Evolutionary conservation across 2,888 invertebrate species (phyloP), one percentile per base, ranked within the genome.

Genomic region (Xylota sylvarum): DNA sequence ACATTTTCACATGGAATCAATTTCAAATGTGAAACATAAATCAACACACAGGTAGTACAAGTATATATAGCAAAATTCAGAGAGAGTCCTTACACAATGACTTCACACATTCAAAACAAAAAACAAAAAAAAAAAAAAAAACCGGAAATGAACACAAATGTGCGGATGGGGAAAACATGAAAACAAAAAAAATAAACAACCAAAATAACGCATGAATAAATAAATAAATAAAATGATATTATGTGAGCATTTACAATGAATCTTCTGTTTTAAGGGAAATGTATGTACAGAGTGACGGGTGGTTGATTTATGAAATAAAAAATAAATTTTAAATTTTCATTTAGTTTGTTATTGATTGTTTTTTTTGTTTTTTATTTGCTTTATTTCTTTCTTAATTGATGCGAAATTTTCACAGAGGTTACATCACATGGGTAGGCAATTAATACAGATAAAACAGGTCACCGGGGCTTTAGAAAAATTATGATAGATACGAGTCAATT

Each of bases 1-100:
- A 46, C 23, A 40, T 60, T 76, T 64, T 73, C 50, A 32, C 58
- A 60, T 80, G 50, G 65, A 73, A 73, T 64, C 67, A 62, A 80
- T 46, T 80, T 67, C 84, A 70, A 56, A 85, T 73, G 60, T 60
- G 65, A 73, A 55, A 73, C 78, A 83, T 46, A 72, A 82, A 82
- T 72, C 77, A 84, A 80, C 65, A 81, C 65, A 76, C 80, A 74
- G 76, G 69, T 80, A 69, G n/a, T 55, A 60, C 46, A 3, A 32
- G 32, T 7, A 5, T 35, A 35, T 10, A 37, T 10, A 37, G 10
- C 40, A 76, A 62, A 77, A 52, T 65, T 23, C 19, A 65, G 62
- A 58, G 43, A 56, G 56, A 65, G 50, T 70, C 85, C 70, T 60
- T 72, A 43, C 35, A 65, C 74, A 80, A 64, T 17, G 40, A 62